These are phyloP conservation scores for Bombus confusus DNA, from an alignment of 1,140 invertebrate species.

Conservation along the genomic window DNA sequence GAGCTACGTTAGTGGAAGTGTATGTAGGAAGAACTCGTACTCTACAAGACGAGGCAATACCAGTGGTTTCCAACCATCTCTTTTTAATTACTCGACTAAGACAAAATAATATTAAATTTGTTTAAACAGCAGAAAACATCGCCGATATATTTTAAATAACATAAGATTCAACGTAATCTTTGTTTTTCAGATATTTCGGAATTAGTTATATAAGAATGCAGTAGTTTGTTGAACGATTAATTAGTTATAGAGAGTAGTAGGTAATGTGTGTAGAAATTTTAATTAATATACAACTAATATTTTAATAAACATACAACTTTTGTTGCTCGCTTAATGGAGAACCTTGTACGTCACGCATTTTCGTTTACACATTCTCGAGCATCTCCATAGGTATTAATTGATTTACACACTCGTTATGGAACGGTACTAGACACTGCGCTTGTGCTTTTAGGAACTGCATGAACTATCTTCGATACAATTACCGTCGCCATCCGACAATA, in stretches of 20 bases:
- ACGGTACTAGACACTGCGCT: background rate
- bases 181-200: background rate
- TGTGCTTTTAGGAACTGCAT: background rate
- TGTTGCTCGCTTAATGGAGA: background rate
- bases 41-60: conserved; percentile 51
- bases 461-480: background rate
- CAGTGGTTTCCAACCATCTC: conserved; percentile 51
- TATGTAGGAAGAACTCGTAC: conserved; percentile 59
- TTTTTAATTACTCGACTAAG: background rate
- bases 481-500: background rate
- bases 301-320: background rate
- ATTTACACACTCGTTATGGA: background rate
- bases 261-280: too few relatives aligned
- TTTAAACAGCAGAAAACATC: background rate
- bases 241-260: too few relatives aligned
- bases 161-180: background rate
- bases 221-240: too few relatives aligned
- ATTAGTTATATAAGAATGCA: conserved; percentile 21
- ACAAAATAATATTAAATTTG: background rate
- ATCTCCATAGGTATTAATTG: background rate
- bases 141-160: too few relatives aligned
- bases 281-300: too few relatives aligned
- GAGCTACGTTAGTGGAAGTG: conserved; percentile 59
- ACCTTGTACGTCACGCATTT: conserved; percentile 4
- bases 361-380: background rate